Percentiles rank a stretch among this genome's conserved stretches.
phyloP scores from a whole-genome alignment of 2,888 invertebrate species.

The Tyria jacobaeae region DNA sequence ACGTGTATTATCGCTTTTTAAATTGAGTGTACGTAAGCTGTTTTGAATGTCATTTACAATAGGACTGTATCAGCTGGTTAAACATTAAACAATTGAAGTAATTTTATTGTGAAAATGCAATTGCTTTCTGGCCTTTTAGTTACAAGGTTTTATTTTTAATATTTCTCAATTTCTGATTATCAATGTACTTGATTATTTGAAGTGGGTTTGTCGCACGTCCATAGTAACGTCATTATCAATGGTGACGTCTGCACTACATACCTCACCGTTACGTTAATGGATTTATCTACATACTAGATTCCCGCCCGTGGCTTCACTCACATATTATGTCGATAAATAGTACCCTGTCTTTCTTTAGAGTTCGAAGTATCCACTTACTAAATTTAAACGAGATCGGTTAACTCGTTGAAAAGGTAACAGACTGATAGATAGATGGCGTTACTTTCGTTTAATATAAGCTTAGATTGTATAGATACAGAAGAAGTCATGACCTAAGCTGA shows the following conservation, averaged over 20 bases:
- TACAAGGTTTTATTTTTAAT: slow-evolving; percentile 43
- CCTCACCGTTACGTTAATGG: no score
- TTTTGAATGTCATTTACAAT: slow-evolving; percentile 58
- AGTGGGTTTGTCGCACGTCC: not conserved
- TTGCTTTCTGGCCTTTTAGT: slow-evolving; percentile 50
- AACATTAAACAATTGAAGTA: slow-evolving; percentile 72
- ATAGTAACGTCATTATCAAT: not conserved
- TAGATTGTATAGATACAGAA: no score
- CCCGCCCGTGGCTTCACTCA: no score
- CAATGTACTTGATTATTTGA: slow-evolving; percentile 3
- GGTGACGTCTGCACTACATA: not conserved
- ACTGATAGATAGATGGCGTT: no score
- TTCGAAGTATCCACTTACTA: no score
- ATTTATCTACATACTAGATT: not conserved
- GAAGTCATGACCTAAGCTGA: no score
- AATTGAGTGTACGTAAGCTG: slow-evolving; percentile 60
- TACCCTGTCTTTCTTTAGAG: no score
- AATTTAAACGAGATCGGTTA: no score
- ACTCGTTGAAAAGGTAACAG: no score
- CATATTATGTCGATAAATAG: no score
- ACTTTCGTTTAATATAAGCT: no score
- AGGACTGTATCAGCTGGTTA: slow-evolving; percentile 69
- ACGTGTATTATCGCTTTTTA: slow-evolving; percentile 62
- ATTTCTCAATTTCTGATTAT: slow-evolving; percentile 27
- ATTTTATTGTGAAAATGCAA: slow-evolving; percentile 60